Base-by-base conservation (phyloP, 2,797 vertebrate genomes). In the Botia almorhae region DNA sequence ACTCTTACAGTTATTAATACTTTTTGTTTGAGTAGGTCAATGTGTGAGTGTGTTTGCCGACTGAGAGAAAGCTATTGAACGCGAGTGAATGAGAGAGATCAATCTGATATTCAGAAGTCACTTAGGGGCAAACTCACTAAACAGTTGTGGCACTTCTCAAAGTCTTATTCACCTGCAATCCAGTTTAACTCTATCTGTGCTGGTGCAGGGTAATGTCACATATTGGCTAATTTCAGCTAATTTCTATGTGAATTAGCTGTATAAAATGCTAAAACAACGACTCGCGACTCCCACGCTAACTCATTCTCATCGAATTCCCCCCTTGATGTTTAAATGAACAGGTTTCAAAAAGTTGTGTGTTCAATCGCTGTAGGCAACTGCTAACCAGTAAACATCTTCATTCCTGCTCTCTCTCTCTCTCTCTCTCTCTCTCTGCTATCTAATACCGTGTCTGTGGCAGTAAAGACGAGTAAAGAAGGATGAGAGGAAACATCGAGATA, bases 1-100 rank as follows among this genome's bases (percentile, higher is more conserved):
- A 88, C 87, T 92, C 91, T 92, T 91, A 90, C 89, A 89, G 87
- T 90, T 87, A 92, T 91, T 92, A 90, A 87, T 85, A 88, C 89
- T 91, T 79, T 64, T 83, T 61, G 64, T 75, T 73, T 56, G 78
- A 58, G 51, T 63, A 74, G 69, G 70, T 80, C 78, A 74, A 21
- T 68, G 63, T 67, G 50, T 36, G 63, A 80, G 61, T 64, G 33
- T 71, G 29, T 58, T 56, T 58, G 71, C 48, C 7, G 61, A 74
- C 23, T 50, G 71, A 55, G 19, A 80, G 69, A 76, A 16, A 58
- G 53, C 51, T 19, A 58, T 51, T 14, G 50, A 26, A 11, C 23
- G 17, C 50, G 10, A 61, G 33, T 11, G 21, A 81, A 29, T 5
- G 58, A 58, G 17, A 26, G 55, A 56, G 68, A 77, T 79, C 50